Evolutionary conservation across 2,113 vertebrate genomes (phyloP), one percentile per base, ranked within the genome.

Genomic region (Pseudopipra pipra): DNA sequence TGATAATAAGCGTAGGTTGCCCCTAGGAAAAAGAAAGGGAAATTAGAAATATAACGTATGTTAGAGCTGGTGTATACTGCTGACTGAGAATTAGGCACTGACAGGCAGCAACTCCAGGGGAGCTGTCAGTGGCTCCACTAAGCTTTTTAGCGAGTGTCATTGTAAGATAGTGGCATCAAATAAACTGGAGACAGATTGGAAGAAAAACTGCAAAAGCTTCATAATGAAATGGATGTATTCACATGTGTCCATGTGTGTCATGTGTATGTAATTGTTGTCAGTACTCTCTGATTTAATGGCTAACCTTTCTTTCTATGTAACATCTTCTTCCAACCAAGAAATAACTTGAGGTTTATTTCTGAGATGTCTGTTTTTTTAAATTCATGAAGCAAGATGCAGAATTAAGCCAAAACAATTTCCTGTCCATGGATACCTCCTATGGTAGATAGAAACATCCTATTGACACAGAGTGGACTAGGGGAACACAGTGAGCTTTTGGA

Each of bases 1-100:
- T 85, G 87, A 63, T 96, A 96, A 93, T 51, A 93, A 77, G 7
- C 56, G 31, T 14, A 90, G 90, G 55, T 62, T 84, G 55, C 89
- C 90, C 49, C 56, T 86, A 95, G 74, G 52, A 95, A 49, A 35
- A 78, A 28, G n/a, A 31, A 85, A 82, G 58, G 37, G 33, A 97
- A 96, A 91, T 83, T 84, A 91, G 58, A 95, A 89, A 79, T 74
- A 80, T 39, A 89, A 39, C 1, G 3, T 58, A 43, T 2, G 3
- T 59, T 74, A 82, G 18, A 79, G 12, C 23, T 47, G 20, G 21
- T 87, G 52, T 51, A 31, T 49, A 49, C 2, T 67, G 71, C 80
- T 90, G 86, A 31, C 58, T 73, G 63, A 87, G 79, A 93, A 84
- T 75, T 59, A 94, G 37, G 52, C 37, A 54, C 15, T 76, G 68